These are phyloP conservation scores for Phodopus roborovskii DNA, from an alignment of 2,113 vertebrate species.

Conservation along the genomic window DNA sequence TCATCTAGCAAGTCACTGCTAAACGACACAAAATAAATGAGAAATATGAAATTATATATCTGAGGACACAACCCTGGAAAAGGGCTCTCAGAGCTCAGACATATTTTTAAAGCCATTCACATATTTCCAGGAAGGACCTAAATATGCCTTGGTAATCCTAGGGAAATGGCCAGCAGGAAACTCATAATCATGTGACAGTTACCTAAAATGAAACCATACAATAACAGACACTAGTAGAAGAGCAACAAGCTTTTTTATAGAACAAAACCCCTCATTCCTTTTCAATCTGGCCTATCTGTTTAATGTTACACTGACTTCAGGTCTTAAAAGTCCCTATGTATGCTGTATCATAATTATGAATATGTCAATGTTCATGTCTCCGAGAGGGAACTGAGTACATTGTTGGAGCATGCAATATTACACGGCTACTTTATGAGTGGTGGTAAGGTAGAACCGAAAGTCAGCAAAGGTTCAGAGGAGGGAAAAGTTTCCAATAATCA, in stretches of 20 bases:
- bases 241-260: neutral
- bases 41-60: neutral
- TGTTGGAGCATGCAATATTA: neutral
- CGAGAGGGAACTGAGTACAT: accelerated
- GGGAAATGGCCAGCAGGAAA: neutral
- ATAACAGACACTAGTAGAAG: neutral
- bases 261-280: neutral
- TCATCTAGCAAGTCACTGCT: neutral
- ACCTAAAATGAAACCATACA: neutral
- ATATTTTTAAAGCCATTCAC: neutral
- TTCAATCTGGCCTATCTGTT: neutral
- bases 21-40: neutral
- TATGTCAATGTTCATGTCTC: neutral
- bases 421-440: neutral
- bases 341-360: neutral
- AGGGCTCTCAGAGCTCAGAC: neutral
- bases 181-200: neutral
- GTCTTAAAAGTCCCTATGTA: neutral
- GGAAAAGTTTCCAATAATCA: accelerated
- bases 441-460: neutral
- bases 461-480: accelerated
- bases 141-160: accelerated
- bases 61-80: neutral
- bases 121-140: neutral
- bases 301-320: neutral